These are phyloP conservation scores for Acanthosepion lycidas DNA, from an alignment of 2,888 invertebrate genomes.

Conservation along the genomic window DNA sequence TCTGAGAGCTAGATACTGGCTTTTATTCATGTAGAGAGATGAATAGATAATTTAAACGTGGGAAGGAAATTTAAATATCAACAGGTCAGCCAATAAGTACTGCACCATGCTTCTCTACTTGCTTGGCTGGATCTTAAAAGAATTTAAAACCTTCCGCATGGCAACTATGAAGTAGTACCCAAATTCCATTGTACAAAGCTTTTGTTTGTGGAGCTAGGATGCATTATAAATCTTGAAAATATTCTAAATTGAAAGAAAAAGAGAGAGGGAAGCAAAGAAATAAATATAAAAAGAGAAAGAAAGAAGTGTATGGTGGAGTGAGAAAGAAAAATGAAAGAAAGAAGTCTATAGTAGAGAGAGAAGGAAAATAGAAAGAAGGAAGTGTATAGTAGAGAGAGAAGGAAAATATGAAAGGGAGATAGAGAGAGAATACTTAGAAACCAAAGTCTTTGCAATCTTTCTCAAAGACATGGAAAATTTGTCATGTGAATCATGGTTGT, in stretches of 20 bases:
- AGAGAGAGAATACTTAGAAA: neutral
- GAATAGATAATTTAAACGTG: neutral
- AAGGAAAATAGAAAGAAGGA: too few species aligned
- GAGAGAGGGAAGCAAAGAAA: neutral
- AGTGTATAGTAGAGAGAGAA: neutral
- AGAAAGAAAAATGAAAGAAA: neutral
- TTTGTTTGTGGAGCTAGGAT: neutral
- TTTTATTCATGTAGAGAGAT: neutral
- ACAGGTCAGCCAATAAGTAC: neutral
- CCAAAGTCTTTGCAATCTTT: neutral
- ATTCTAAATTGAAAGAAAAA: neutral
- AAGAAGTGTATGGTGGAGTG: neutral
- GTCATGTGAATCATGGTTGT: conserved; percentile 18
- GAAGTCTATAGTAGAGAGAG: neutral
- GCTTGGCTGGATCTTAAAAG: neutral
- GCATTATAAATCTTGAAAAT: neutral
- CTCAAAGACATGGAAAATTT: neutral
- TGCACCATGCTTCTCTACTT: neutral
- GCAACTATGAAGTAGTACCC: neutral
- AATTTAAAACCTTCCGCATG: neutral
- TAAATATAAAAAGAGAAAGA: neutral
- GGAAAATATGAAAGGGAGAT: neutral
- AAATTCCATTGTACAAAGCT: neutral
- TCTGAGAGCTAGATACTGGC: neutral
- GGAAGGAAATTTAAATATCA: neutral